These are phyloP conservation scores for Capreolus pygargus DNA, from an alignment of 2,113 vertebrate genomes.

Conservation along the genomic window DNA sequence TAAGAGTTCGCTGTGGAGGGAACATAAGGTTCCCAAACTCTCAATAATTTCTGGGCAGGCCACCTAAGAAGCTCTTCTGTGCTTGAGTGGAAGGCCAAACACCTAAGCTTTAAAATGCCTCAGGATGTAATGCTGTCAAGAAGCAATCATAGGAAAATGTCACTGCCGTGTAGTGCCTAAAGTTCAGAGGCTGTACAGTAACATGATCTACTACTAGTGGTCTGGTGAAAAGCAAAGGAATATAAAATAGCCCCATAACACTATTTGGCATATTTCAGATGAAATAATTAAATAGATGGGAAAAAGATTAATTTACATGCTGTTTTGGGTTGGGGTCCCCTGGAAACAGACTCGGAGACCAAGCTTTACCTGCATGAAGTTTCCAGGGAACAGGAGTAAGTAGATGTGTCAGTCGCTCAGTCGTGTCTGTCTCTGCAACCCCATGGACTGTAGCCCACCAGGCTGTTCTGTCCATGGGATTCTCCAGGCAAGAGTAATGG, in stretches of 20 bases:
- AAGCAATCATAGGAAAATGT: conserved; percentile 53
- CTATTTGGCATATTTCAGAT: background rate
- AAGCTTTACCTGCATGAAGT: background rate
- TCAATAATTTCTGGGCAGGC: background rate
- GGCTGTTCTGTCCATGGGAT: background rate
- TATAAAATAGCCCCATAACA: background rate
- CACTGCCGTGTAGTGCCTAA: background rate
- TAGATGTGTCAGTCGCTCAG: background rate
- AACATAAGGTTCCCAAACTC: conserved; percentile 37
- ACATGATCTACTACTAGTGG: background rate
- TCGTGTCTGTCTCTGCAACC: background rate
- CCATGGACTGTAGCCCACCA: background rate
- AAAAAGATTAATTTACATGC: background rate
- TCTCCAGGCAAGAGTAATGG: background rate
- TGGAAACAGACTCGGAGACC: background rate
- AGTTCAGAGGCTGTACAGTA: conserved; percentile 10
- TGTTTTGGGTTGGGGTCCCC: background rate
- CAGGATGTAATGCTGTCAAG: background rate
- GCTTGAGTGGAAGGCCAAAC: conserved; percentile 41
- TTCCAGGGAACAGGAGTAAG: background rate
- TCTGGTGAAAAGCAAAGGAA: background rate
- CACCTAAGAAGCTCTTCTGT: background rate
- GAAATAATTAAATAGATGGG: background rate
- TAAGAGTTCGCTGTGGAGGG: conserved; percentile 24
- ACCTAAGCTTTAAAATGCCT: conserved; percentile 44